A percentile compares a stretch with the other conserved stretches of the same genome.
Evolutionary conservation across 1,140 invertebrate species (phyloP).

Genomic region (Paraescarpia echinospica): DNA sequence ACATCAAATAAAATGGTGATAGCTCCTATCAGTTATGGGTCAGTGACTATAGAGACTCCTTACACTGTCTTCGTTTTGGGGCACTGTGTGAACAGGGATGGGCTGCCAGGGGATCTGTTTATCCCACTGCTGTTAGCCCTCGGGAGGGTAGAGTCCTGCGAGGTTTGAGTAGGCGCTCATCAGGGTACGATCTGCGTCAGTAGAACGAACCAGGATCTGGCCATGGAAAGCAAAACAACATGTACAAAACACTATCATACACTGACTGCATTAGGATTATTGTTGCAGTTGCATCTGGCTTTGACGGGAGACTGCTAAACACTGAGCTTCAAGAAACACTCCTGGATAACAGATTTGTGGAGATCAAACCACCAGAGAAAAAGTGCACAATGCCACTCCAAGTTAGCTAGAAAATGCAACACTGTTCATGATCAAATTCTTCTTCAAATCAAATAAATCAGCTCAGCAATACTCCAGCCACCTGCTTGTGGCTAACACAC

Average conservation of each 20-base stretch:
- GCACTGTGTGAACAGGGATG: constrained; percentile 78
- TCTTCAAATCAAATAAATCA: too few relatives aligned
- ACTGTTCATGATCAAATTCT: too few relatives aligned
- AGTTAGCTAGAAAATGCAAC: too few relatives aligned
- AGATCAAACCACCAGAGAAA: too few relatives aligned
- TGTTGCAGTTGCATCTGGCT: too few relatives aligned
- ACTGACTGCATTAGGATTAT: background rate
- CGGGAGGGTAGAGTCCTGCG: constrained; percentile 80
- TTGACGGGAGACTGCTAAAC: too few relatives aligned
- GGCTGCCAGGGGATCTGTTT: constrained; percentile 79
- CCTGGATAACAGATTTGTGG: too few relatives aligned
- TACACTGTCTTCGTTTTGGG: constrained; percentile 71
- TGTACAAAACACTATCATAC: background rate
- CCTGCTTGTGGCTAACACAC: too few relatives aligned
- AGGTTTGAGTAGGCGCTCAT: constrained; percentile 83
- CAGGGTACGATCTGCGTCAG: constrained; percentile 77
- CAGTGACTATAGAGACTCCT: constrained; percentile 33
- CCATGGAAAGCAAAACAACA: background rate
- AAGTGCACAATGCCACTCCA: too few relatives aligned
- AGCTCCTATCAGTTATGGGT: background rate
- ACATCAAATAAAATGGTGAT: background rate
- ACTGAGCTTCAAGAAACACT: too few relatives aligned
- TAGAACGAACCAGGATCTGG: constrained; percentile 73
- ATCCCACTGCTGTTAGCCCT: constrained; percentile 71
- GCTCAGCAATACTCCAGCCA: too few relatives aligned